Conservation (phyloP, 2,113 vertebrate species). For the Willisornis vidua region DNA sequence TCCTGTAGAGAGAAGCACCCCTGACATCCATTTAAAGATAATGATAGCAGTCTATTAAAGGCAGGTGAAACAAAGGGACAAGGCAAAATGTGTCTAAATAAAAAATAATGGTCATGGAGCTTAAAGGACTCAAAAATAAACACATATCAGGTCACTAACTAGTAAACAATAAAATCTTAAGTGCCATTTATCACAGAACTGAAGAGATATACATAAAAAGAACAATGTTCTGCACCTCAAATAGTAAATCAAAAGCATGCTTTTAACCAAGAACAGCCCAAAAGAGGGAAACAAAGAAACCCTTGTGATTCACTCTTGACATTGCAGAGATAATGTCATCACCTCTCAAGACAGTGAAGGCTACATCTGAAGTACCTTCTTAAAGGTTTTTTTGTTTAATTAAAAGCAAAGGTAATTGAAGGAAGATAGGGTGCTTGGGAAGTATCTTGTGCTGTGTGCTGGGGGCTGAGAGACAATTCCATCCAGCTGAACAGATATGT, state of each 20-base stretch:
- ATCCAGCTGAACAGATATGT: not conserved
- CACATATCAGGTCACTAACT: not conserved
- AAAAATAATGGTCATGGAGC: conserved; percentile 10
- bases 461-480: not conserved
- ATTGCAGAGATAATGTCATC: not conserved
- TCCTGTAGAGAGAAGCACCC: not conserved
- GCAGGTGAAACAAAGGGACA: not conserved
- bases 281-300: not conserved
- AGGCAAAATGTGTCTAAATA: conserved; percentile 8
- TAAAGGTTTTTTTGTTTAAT: not conserved
- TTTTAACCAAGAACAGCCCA: not conserved
- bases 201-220: not conserved
- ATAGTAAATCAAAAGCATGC: not conserved
- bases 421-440: not conserved
- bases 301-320: not conserved
- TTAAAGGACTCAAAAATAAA: conserved; percentile 18
- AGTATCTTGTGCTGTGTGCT: not conserved
- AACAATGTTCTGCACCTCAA: not conserved
- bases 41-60: conserved; percentile 28
- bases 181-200: not conserved
- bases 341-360: not conserved
- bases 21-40: conserved; percentile 52
- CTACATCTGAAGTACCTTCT: not conserved
- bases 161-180: not conserved
- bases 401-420: not conserved